Base-by-base conservation (phyloP, 2,888 invertebrate species). In the Seira ritae region DNA sequence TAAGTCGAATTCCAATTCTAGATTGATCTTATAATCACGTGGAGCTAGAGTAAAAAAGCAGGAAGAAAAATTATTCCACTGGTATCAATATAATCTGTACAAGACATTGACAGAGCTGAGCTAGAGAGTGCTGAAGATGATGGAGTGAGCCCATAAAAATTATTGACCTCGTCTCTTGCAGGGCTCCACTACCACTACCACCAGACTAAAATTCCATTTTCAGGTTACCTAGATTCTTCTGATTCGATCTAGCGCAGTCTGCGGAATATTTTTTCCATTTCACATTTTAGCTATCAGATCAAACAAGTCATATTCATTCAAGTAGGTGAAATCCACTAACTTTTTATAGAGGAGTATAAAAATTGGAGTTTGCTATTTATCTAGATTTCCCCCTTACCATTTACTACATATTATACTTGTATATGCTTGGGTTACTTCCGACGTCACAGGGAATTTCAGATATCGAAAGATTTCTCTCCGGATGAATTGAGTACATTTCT, bases 91-190 rank as follows among this genome's bases (percentile, higher is more conserved):
- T 42, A 12, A 42, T 42, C 42, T 42, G 42, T 42, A 12, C 31
- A 71, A 71, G 71, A 78, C 78, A 68, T 31, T 73, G 68, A 80
- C 72, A 42, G 80, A 42, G 12, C 42, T 12, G 12, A 12, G 42
- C 42, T 42, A 42, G 6, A 42, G n/a, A 77, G 24, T 12, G 66
- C 68, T 80, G 68, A 60, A 68, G 70, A 80, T 80, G 80, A 80
- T 80, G 62, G 80, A 80, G 68, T 72, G 73, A 73, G 73, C 68
- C 80, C 73, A 80, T 80, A 72, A 80, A 78, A 80, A 80, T 80
- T 80, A 80, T 80, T 80, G 73, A 80, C 80, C 80, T 80, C 73
- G 71, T 72, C 73, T 80, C 67, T 72, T 55, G 66, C 72, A 73
- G 60, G n/a, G n/a, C n/a, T n/a, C n/a, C n/a, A n/a, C n/a, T n/a